Conservation (phyloP, 2,113 vertebrate species). For the Leucosticte australis region DNA sequence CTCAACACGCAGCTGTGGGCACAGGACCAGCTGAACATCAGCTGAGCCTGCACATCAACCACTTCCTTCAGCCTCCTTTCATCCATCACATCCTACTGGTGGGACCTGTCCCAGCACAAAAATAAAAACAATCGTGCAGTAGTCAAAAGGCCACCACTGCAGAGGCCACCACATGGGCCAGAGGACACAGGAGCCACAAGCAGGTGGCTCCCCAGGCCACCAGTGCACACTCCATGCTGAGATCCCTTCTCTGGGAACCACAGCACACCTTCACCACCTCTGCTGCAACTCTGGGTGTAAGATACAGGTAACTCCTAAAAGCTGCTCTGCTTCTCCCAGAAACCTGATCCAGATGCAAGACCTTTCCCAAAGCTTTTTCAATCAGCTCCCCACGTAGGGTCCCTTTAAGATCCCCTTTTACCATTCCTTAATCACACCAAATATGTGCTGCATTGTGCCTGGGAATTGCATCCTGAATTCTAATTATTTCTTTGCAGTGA, state of each 20-base stretch:
- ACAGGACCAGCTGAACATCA: rapidly evolving
- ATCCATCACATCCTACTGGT: neutral
- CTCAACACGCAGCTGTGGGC: neutral
- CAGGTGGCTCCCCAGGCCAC: neutral
- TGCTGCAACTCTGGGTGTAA: neutral
- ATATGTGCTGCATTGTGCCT: neutral
- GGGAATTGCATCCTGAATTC: neutral
- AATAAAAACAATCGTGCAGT: neutral
- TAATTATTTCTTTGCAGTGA: neutral
- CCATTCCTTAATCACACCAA: neutral
- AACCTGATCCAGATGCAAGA: neutral
- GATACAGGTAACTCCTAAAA: neutral
- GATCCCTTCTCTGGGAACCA: neutral
- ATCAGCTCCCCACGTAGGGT: neutral
- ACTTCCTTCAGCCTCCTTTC: neutral
- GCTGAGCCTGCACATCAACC: neutral
- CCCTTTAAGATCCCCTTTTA: neutral
- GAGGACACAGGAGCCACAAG: neutral
- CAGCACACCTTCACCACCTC: rapidly evolving
- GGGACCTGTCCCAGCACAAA: neutral
- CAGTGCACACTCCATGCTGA: rapidly evolving
- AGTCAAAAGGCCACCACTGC: neutral
- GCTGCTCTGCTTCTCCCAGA: neutral
- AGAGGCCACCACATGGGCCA: neutral
- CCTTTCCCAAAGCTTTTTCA: neutral